These are phyloP conservation scores for Sinocyclocheilus rhinocerous DNA, from an alignment of 2,113 vertebrate genomes.

Conservation along the genomic window DNA sequence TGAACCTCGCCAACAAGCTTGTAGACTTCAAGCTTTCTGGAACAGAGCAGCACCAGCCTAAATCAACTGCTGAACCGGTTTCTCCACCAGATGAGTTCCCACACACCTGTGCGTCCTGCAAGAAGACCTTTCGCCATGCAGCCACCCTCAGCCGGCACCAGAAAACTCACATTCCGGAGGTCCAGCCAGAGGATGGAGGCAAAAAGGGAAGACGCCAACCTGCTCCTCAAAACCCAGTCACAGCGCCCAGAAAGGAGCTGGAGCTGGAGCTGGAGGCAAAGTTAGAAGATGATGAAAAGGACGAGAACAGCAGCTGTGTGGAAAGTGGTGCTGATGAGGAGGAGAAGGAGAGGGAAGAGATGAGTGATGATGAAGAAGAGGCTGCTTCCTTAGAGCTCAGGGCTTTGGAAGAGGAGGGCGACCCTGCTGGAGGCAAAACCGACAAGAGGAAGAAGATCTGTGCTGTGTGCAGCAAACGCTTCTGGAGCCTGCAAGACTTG, in stretches of 20 bases:
- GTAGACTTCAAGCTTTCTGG: conserved; percentile 89
- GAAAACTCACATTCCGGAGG: conserved; percentile 79
- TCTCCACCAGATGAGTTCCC: conserved; percentile 67
- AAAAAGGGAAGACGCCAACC: conserved; percentile 38
- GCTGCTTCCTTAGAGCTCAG: conserved; percentile 45
- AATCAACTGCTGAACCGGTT: conserved; percentile 60
- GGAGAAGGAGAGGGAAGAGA: conserved; percentile 55
- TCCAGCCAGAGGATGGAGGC: conserved; percentile 36
- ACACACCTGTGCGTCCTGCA: conserved; percentile 84
- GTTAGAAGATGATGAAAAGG: conserved; percentile 31
- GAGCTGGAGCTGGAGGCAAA: conserved; percentile 28
- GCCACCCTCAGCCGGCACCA: conserved; percentile 90
- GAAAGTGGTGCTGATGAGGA: conserved; percentile 53
- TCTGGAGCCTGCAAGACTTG: conserved; percentile 98
- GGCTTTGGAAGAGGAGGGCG: conserved; percentile 41
- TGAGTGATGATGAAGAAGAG: conserved; percentile 58
- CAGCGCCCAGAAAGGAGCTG: conserved; percentile 65
- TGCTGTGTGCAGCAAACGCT: conserved; percentile 91
- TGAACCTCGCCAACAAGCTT: conserved; percentile 90
- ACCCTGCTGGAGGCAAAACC: conserved; percentile 69
- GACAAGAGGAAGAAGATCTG: conserved; percentile 99
- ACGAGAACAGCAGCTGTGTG: conserved; percentile 42
- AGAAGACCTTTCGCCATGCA: conserved; percentile 91
- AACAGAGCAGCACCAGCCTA: conserved; percentile 25
- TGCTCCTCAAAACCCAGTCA: neutral